These are phyloP conservation scores for Hylomyscus alleni DNA, from an alignment of 2,797 vertebrate genomes.

Conservation along the genomic window DNA sequence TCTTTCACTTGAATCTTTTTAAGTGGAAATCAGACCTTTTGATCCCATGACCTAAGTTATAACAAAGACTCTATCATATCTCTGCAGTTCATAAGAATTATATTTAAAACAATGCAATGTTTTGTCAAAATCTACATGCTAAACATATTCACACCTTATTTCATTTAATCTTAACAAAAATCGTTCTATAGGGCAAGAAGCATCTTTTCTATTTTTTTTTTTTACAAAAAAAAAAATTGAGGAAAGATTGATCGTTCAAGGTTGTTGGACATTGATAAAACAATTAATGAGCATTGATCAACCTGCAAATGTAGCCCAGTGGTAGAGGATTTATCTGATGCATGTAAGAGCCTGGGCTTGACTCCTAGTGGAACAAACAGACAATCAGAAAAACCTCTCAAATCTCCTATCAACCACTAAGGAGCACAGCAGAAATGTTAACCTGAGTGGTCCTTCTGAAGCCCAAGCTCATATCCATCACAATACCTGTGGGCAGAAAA, in stretches of 20 bases:
- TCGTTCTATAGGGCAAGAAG: background rate
- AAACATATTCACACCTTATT: slow-evolving; percentile 8
- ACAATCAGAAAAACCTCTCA: background rate
- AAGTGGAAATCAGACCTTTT: background rate
- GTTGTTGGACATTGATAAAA: background rate
- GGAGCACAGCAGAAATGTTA: background rate
- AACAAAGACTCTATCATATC: slow-evolving; percentile 9
- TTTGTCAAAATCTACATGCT: background rate
- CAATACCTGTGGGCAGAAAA: background rate
- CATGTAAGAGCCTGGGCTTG: background rate
- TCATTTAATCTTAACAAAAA: slow-evolving; percentile 55
- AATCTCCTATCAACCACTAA: background rate
- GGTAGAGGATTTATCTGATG: background rate
- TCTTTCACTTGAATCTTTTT: slow-evolving; percentile 48
- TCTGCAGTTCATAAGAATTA: slow-evolving; percentile 30
- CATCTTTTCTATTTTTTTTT: slow-evolving; percentile 38
- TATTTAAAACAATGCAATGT: slow-evolving; percentile 62
- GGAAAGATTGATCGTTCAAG: background rate
- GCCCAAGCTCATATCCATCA: background rate
- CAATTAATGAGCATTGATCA: background rate
- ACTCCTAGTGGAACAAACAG: background rate
- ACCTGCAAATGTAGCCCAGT: background rate
- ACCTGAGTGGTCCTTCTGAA: background rate
- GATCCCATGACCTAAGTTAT: slow-evolving; percentile 4
- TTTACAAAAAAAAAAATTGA: background rate